Percentiles rank a stretch among this genome's conserved stretches.
Conservation (phyloP, 1,140 invertebrate species). For the Diprion similis region DNA sequence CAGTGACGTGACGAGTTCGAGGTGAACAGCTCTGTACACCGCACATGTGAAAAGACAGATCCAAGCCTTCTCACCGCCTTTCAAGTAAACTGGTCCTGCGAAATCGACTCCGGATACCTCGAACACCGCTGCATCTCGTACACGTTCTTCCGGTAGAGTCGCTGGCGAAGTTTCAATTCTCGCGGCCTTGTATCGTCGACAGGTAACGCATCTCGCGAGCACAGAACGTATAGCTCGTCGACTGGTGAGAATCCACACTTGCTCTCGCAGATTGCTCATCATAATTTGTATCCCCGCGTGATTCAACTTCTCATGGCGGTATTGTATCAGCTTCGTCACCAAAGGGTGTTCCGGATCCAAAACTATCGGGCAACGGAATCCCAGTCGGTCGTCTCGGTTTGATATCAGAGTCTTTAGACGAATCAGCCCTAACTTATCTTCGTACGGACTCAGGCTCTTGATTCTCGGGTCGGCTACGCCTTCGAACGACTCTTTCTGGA, state of each 20-base stretch:
- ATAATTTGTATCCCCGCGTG: constrained; percentile 3
- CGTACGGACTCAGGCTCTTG: constrained; percentile 15
- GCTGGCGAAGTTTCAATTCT: neutral
- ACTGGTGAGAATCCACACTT: constrained; percentile 33
- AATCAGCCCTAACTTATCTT: constrained; percentile 23
- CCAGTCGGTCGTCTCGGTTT: constrained; percentile 22
- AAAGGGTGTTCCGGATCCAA: constrained; percentile 23
- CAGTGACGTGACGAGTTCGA: constrained; percentile 22
- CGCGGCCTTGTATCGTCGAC: constrained; percentile 19
- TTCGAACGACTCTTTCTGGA: constrained; percentile 27
- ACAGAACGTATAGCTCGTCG: constrained; percentile 20
- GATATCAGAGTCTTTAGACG: constrained; percentile 26
- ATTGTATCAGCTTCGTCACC: neutral
- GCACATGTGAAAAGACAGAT: constrained; percentile 45
- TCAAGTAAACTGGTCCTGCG: constrained; percentile 41
- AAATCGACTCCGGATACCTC: constrained; percentile 46
- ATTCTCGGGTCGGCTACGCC: constrained; percentile 22
- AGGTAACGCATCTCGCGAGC: constrained; percentile 15
- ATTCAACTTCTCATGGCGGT: neutral
- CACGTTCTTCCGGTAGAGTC: constrained; percentile 36
- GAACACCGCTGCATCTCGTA: constrained; percentile 38
- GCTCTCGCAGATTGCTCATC: constrained; percentile 27
- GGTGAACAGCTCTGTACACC: constrained; percentile 42
- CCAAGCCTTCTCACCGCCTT: constrained; percentile 39
- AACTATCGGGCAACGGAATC: constrained; percentile 31